Base-by-base conservation (phyloP, 2,888 invertebrate species). In the Cantharis flavilabris region DNA sequence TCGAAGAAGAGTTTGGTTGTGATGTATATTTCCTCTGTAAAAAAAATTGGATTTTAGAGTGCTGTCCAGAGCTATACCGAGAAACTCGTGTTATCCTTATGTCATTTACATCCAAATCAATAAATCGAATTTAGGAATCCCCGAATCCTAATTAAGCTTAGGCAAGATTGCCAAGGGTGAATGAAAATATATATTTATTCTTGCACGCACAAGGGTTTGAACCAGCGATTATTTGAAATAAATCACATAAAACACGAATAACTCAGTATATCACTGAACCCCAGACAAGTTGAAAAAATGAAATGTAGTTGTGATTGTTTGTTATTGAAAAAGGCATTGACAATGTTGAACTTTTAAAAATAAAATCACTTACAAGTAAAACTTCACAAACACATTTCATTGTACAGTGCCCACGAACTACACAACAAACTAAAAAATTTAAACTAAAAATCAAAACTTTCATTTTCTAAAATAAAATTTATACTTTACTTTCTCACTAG, bases 401-500 rank as follows among this genome's bases (percentile, higher is more conserved):
- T 10, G 30, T 70, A 30, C 33, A 33, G 18, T 33, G 33, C 30
- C 33, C 33, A 70, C 23, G 26, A 71, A 71, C 63, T 26, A 63
- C 62, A 63, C 71, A 13, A 67, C 65, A 67, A 71, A 62, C 26
- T 62, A 71, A 62, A 62, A 71, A 33, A 23, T 71, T 28, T 65
- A 64, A 63, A 71, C 26, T 23, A 9, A 62, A 63, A 14, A 26
- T 64, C n/a, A 62, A 71, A 64, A 26, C 28, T 30, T 72, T 72
- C 63, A 65, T 67, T 73, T 73, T 73, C 73, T 67, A 69, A 73
- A 73, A 74, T 70, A 70, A 30, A 23, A 62, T 63, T 70, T 70
- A 75, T 65, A 64, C 30, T 64, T 75, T 23, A 75, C 75, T 75
- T 71, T 71, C 75, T 62, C 71, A 71, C n/a, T 18, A 70, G 33